Base-by-base conservation (phyloP, 2,888 invertebrate species). In the Schizotus pectinicornis region DNA sequence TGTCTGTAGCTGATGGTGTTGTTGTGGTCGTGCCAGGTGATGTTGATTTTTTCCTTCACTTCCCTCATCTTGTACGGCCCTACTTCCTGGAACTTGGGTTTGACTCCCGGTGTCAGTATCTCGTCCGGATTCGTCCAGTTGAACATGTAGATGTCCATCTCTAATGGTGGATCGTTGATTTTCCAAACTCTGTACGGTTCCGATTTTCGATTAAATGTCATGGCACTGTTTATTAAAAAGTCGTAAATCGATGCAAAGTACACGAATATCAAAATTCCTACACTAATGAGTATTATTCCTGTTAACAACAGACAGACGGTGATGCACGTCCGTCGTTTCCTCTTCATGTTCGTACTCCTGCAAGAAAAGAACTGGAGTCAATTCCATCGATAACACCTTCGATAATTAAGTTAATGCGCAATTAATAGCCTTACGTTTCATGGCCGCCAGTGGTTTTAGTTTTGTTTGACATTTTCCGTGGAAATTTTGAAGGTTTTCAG, bases 11-110 rank as follows among this genome's bases (percentile, higher is more conserved):
- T 87, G 30, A 94, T 85, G 0, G 93, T 90, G 35, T 83, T 81
- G 73, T 91, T 91, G 56, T 86, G 80, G 70, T 92, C 85, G 83
- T 90, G 85, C 84, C 89, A 91, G 0, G 81, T 81, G 1, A 94
- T 81, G 74, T 93, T 86, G 6, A 88, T 86, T 75, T 91, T 91
- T 49, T 87, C 84, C 1, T 87, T 85, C 14, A 82, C 78, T 75
- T 92, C 91, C 0, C 83, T 85, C 73, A 83, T 89, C 6, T 86
- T 81, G 74, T 88, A 89, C 0, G 89, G 89, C 22, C 89, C 89
- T 54, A 83, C 67, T 71, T 84, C 80, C 49, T 82, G 76, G 30
- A 88, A 77, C 41, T 80, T 81, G 6, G 87, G 87, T 63, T 87
- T 87, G 1, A 77, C 77, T 8, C 80, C 81, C 13, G 52, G 22